A percentile compares a stretch with the other conserved stretches of the same genome.
phyloP scores from a whole-genome alignment of 2,888 invertebrate genomes.

The Conus canariensis region DNA sequence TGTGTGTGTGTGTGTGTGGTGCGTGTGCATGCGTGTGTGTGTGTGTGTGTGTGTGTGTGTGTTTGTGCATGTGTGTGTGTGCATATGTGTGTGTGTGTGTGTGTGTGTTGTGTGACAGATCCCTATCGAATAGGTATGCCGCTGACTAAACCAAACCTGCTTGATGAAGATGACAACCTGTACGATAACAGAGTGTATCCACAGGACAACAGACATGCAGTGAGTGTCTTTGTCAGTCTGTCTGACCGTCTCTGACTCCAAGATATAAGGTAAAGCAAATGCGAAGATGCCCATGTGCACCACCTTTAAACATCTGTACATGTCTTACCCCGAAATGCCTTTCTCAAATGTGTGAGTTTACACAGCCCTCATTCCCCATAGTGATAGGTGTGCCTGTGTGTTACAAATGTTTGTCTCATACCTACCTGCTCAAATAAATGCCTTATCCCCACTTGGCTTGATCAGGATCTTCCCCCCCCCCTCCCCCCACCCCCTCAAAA shows the following conservation, averaged over 20 bases:
- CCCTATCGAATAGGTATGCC: slow-evolving; percentile 52
- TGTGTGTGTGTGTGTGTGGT: slow-evolving; percentile 5
- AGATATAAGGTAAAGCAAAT: too few relatives aligned
- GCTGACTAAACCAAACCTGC: slow-evolving; percentile 60
- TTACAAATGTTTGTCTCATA: too few relatives aligned
- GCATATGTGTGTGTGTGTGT: neutral
- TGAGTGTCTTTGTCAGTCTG: slow-evolving; percentile 37
- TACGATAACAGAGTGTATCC: slow-evolving; percentile 29
- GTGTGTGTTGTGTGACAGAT: slow-evolving; percentile 39
- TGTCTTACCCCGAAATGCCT: too few relatives aligned
- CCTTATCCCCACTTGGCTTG: too few relatives aligned
- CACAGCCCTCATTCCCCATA: neutral
- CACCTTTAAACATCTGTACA: neutral
- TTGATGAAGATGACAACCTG: slow-evolving; percentile 53
- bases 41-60: too few relatives aligned
- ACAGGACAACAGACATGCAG: slow-evolving; percentile 58
- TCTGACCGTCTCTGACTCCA: neutral
- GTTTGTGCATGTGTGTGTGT: too few relatives aligned
- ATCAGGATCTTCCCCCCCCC: too few relatives aligned
- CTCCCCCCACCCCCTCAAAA: too few relatives aligned
- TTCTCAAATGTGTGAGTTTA: neutral
- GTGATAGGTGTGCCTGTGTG: neutral
- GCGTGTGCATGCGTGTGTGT: too few relatives aligned
- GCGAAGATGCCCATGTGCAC: neutral
- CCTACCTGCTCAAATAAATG: too few relatives aligned